phyloP scores from a whole-genome alignment of 2,888 invertebrate genomes.

The Sympetrum striolatum region DNA sequence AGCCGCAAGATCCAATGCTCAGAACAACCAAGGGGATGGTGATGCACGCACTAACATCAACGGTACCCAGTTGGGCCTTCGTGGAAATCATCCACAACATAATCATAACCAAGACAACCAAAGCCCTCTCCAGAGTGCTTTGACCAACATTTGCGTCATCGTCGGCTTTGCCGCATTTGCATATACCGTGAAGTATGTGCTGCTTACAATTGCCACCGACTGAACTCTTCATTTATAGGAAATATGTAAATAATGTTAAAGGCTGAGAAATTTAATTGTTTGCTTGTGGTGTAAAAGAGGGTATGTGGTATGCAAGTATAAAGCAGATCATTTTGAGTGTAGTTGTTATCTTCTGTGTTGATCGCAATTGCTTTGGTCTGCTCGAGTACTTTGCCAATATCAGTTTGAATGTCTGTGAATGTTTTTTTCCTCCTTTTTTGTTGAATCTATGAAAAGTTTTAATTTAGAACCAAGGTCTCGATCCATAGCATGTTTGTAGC shows the following conservation, averaged over 20 bases:
- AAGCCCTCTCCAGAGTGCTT: conserved; percentile 76
- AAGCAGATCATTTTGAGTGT: background rate
- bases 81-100: background rate
- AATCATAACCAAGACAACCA: conserved; percentile 57
- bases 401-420: conserved; percentile 10
- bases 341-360: background rate
- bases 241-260: conserved; percentile 38
- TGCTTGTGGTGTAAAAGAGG: conserved; percentile 30
- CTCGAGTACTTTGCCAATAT: background rate
- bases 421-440: background rate
- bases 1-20: conserved; percentile 57
- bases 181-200: conserved; percentile 90
- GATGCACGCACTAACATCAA: background rate
- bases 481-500: too few species aligned
- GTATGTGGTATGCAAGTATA: conserved; percentile 1
- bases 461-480: background rate
- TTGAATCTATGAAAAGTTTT: background rate
- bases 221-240: conserved; percentile 52
- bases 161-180: conserved; percentile 92
- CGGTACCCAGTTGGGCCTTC: background rate
- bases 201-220: conserved; percentile 75
- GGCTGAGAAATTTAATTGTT: conserved; percentile 1
- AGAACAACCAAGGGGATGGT: conserved; percentile 51
- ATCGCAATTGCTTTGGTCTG: conserved; percentile 15
- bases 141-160: conserved; percentile 87